Base-by-base conservation (phyloP, 1,140 invertebrate genomes). In the Penaeus vannamei region DNA sequence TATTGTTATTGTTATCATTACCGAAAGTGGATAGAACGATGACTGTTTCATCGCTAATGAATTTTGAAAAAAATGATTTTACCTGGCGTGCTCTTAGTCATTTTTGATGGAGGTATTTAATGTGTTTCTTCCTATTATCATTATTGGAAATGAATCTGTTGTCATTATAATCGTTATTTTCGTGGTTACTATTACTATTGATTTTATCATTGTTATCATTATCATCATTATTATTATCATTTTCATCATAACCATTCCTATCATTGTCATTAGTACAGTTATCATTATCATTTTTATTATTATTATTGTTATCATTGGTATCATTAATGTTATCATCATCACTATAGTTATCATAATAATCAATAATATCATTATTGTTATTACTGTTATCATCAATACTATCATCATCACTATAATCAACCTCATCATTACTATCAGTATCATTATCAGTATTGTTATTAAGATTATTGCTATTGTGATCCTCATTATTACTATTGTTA, bases 201-300 rank as follows among this genome's bases (percentile, higher is more conserved):
- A 29, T 84, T 64, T 29, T 62, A 64, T 64, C 64, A 64, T 64
- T 84, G 64, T 64, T 64, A 84, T 64, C 64, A 64, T 64, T 84
- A 84, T 64, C 64, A 64, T 64, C 64, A 64, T 64, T 84, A 62
- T 64, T 8, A 84, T 22, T 29, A 84, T 64, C 19, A 84, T 64
- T 64, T 3, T 64, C 64, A 84, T 64, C 22, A 84, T 64, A 32
- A 84, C 26, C 32, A 84, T 64, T n/a, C 29, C 26, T 84, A 64
- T 26, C 64, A 84, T 32, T 26, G 26, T 7, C n/a, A 66, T 64
- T 26, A 64, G 64, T 64, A 84, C 64, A 64, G 64, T 84, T 84
- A 62, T 84, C 64, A 84, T 84, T 64, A 84, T 64, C 64, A 84
- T 64, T 84, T 32, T 84, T 84, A 64, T 84, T 84, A 84, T 61